Evolutionary conservation across 2,888 invertebrate species (phyloP).

Genomic region (Gari tellinella): DNA sequence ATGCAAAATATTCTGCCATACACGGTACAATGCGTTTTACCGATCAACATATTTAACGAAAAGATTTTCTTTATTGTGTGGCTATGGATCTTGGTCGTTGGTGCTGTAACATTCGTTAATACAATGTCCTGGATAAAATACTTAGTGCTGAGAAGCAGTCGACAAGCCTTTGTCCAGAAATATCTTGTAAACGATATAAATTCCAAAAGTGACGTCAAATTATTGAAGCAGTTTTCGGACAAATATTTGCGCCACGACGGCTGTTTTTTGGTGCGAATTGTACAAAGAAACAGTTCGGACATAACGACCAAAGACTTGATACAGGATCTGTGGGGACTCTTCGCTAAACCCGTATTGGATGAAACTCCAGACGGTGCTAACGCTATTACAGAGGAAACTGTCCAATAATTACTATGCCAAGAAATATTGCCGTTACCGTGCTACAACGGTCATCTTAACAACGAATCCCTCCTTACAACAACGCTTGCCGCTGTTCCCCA

Average conservation of each 20-base stretch:
- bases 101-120: slow-evolving; percentile 49
- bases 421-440: no score
- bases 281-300: slow-evolving; percentile 64
- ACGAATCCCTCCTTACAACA: no score
- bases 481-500: no score
- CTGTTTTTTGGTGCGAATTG: slow-evolving; percentile 60
- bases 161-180: slow-evolving; percentile 52
- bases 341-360: no score
- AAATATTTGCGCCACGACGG: slow-evolving; percentile 66
- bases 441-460: no score
- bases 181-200: slow-evolving; percentile 52
- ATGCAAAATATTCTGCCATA: slow-evolving; percentile 60
- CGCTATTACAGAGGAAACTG: no score
- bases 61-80: slow-evolving; percentile 68
- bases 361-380: no score
- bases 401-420: no score
- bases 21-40: slow-evolving; percentile 68
- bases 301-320: slow-evolving; percentile 62
- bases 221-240: slow-evolving; percentile 59
- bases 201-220: slow-evolving; percentile 56
- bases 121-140: slow-evolving; percentile 39
- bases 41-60: slow-evolving; percentile 69
- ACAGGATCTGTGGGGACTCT: slow-evolving; percentile 46
- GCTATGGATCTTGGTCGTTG: slow-evolving; percentile 66
- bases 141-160: slow-evolving; percentile 45